Conservation (phyloP, 2,113 vertebrate genomes). For the Nesogale talazaci region DNA sequence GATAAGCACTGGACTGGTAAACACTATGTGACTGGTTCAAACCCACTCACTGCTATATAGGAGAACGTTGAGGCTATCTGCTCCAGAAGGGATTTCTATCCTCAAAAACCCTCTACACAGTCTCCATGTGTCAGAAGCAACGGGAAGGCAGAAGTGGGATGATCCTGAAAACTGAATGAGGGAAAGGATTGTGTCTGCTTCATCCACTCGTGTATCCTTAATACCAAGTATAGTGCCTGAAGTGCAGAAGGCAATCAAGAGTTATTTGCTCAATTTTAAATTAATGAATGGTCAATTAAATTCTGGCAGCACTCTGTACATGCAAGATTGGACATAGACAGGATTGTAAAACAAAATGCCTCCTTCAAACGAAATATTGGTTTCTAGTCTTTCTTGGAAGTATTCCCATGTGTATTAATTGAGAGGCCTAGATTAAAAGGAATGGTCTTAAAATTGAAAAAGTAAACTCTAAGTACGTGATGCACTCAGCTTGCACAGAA, state of each 20-base stretch:
- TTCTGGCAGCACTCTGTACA: neutral
- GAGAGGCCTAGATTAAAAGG: neutral
- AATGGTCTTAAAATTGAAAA: slow-evolving; percentile 20
- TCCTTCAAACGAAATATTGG: neutral
- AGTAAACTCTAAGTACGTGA: neutral
- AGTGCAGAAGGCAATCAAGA: neutral
- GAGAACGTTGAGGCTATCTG: too few relatives aligned
- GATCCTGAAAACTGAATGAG: neutral
- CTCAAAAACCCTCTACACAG: too few relatives aligned
- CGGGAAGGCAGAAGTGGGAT: too few relatives aligned
- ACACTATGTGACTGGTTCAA: too few relatives aligned
- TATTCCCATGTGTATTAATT: neutral
- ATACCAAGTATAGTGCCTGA: neutral
- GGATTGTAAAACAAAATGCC: neutral
- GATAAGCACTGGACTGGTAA: too few relatives aligned
- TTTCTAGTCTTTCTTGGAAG: neutral
- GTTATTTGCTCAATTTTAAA: neutral
- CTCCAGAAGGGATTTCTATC: too few relatives aligned
- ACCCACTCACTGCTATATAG: too few relatives aligned
- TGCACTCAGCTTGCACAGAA: neutral
- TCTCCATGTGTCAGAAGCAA: too few relatives aligned
- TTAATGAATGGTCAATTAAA: neutral
- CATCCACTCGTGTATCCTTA: neutral
- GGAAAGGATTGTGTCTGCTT: neutral
- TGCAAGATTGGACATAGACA: neutral